phyloP scores from a whole-genome alignment of 2,797 vertebrate species.

The Clarias pachynema region DNA sequence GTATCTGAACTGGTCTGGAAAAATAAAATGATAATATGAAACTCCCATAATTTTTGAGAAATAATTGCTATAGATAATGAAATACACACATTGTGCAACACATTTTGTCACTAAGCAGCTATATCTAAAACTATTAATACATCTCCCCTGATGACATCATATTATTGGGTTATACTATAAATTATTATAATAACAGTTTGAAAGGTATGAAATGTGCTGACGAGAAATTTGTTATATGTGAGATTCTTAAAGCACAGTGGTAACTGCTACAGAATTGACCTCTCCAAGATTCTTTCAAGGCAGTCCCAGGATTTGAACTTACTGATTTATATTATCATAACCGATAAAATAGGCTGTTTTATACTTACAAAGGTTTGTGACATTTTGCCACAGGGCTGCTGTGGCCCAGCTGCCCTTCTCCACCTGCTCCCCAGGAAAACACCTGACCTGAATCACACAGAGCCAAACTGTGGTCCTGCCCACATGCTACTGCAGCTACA shows the following conservation, averaged over 20 bases:
- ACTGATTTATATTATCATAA: neutral
- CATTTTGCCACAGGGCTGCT: neutral
- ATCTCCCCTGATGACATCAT: neutral
- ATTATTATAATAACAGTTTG: neutral
- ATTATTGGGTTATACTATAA: neutral
- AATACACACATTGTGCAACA: too few species aligned
- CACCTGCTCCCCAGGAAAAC: slow-evolving; percentile 78
- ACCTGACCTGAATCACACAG: slow-evolving; percentile 72
- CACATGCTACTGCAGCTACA: slow-evolving; percentile 72
- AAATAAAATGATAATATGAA: neutral
- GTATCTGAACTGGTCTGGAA: slow-evolving; percentile 25
- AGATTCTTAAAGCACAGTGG: too few species aligned
- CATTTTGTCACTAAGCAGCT: neutral
- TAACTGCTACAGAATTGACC: too few species aligned
- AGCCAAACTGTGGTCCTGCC: slow-evolving; percentile 77
- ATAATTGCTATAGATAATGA: too few species aligned
- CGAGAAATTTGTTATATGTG: neutral
- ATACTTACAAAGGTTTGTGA: slow-evolving; percentile 68
- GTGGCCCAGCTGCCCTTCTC: slow-evolving; percentile 77
- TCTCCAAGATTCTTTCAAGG: neutral
- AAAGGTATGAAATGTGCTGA: neutral
- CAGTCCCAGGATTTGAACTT: neutral
- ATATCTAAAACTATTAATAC: neutral
- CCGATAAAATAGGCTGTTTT: neutral
- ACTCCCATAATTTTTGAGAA: neutral